These are phyloP conservation scores for Spisula solida DNA, from an alignment of 2,888 invertebrate species.

Conservation along the genomic window DNA sequence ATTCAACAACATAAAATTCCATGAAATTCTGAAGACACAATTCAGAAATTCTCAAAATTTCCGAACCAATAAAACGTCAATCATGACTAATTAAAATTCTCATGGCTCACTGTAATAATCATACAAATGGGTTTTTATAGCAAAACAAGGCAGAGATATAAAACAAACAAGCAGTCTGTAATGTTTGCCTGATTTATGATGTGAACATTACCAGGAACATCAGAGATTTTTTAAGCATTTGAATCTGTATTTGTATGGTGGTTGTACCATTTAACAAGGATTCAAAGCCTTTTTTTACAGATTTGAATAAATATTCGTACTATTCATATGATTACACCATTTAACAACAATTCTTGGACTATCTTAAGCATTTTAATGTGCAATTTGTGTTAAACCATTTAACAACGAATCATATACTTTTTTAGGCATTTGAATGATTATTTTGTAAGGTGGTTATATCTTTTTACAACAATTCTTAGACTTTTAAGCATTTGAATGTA, in stretches of 20 bases:
- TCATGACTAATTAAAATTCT: slow-evolving; percentile 27
- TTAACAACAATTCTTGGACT: too few species aligned
- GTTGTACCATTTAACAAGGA: not conserved
- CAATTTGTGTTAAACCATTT: too few species aligned
- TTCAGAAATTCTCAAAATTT: slow-evolving; percentile 29
- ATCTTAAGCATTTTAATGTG: too few species aligned
- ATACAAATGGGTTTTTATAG: slow-evolving; percentile 16
- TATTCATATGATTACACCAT: too few species aligned
- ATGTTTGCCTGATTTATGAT: not conserved
- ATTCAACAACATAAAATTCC: slow-evolving; percentile 16
- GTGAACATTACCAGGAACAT: not conserved
- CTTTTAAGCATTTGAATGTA: too few species aligned
- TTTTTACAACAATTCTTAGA: too few species aligned
- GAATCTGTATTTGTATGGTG: not conserved
- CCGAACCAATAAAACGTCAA: slow-evolving; percentile 24
- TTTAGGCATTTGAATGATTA: too few species aligned
- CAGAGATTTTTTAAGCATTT: not conserved
- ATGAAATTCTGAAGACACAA: slow-evolving; percentile 22
- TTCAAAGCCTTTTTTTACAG: too few species aligned
- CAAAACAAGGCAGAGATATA: slow-evolving; percentile 1
- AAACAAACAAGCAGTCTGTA: slow-evolving; percentile 9
- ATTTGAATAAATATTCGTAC: not conserved
- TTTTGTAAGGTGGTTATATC: too few species aligned
- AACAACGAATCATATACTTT: too few species aligned
- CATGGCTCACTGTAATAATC: slow-evolving; percentile 12